Evolutionary conservation across 1,140 invertebrate species (phyloP).

Genomic region (Caenorhabditis inopinata): DNA sequence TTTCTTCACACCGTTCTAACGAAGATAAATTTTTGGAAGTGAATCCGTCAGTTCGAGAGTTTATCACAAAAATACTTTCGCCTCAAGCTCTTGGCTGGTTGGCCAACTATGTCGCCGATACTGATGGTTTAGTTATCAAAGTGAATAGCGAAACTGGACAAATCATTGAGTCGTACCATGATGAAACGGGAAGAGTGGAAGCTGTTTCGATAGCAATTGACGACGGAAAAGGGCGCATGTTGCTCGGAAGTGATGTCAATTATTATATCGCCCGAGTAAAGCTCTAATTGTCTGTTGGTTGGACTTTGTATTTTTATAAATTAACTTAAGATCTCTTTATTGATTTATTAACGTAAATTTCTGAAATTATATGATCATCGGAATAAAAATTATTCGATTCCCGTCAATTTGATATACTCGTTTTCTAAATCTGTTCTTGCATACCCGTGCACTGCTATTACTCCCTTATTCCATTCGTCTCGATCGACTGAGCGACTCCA

Average conservation of each 20-base stretch:
- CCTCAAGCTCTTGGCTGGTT: constrained; percentile 29
- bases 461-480: constrained; percentile 24
- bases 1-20: not conserved
- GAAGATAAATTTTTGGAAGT: constrained; percentile 9
- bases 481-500: constrained; percentile 27
- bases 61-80: constrained; percentile 32
- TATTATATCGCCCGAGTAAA: constrained; percentile 30
- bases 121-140: constrained; percentile 31
- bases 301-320: not conserved
- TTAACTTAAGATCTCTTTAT: constrained; percentile 28
- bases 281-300: not conserved
- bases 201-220: constrained; percentile 37
- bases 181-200: constrained; percentile 35
- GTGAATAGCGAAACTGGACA: constrained; percentile 38
- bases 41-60: constrained; percentile 6
- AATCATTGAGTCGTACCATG: constrained; percentile 31
- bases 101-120: not conserved
- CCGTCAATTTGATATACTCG: not conserved
- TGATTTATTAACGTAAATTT: not conserved
- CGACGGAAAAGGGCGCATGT: constrained; percentile 29
- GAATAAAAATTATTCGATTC: not conserved
- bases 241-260: constrained; percentile 37
- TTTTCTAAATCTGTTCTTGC: not conserved
- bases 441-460: not conserved
- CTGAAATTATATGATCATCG: not conserved